phyloP scores from a whole-genome alignment of 2,888 invertebrate species.

The Bimastos eiseni region DNA sequence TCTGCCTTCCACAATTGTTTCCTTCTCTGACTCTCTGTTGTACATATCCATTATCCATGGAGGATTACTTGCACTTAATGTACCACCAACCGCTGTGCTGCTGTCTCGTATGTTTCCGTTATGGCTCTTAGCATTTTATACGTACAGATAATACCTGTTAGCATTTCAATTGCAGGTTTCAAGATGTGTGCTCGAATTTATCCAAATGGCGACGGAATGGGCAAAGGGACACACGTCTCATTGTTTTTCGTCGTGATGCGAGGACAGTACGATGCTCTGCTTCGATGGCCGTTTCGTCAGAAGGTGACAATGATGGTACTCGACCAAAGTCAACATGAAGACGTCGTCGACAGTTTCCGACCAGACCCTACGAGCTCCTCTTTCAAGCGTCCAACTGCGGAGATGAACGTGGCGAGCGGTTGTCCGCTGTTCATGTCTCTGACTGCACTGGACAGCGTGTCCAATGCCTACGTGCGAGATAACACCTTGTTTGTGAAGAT shows the following conservation, averaged over 20 bases:
- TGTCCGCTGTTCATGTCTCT: conserved; percentile 57
- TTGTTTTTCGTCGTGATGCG: conserved; percentile 59
- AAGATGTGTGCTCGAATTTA: conserved; percentile 57
- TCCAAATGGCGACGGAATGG: conserved; percentile 59
- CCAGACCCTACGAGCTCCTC: conserved; percentile 59
- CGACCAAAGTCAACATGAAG: conserved; percentile 54
- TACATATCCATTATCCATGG: no score
- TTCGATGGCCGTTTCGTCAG: conserved; percentile 53
- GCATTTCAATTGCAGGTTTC: conserved; percentile 46
- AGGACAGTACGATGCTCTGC: conserved; percentile 53
- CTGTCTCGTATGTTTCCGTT: no score
- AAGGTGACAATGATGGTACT: conserved; percentile 57
- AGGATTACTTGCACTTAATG: no score
- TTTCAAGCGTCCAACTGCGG: conserved; percentile 56
- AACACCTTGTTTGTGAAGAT: conserved; percentile 55
- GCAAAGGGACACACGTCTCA: conserved; percentile 56
- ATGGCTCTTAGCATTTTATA: neutral
- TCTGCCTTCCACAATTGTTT: no score
- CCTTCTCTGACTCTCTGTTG: no score
- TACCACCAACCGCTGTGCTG: no score
- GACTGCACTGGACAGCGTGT: conserved; percentile 32
- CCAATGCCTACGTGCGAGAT: conserved; percentile 52
- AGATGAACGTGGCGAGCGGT: conserved; percentile 62
- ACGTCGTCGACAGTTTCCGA: conserved; percentile 57
- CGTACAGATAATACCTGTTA: neutral